Base-by-base conservation (phyloP, 2,888 invertebrate genomes). In the Phengaris alcon region DNA sequence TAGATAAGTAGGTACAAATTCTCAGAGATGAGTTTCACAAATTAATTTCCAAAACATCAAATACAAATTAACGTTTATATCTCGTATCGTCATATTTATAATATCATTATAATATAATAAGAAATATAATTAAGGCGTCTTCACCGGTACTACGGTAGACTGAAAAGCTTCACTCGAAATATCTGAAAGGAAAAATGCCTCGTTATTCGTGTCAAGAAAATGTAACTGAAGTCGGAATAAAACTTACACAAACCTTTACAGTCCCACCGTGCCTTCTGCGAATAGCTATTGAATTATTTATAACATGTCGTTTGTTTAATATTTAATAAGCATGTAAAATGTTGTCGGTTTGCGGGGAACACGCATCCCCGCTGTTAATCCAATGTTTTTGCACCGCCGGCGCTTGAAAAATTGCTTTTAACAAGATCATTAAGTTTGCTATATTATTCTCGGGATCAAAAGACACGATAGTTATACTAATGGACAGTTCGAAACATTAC, bases 201-300 rank as follows among this genome's bases (percentile, higher is more conserved):
- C 72, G 52, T 54, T 72, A 72, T 54, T 57, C 22, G 69, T 55
- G 48, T 68, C n/a, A 69, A 57, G 75, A 69, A 69, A 69, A 57
- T 57, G 68, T 69, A 64, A 74, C 74, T 52, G 35, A 22, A 64
- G 51, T 64, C 57, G 59, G 68, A 52, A 74, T 74, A 52, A 74
- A 64, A 74, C 74, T 74, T n/a, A 68, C 51, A 68, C 44, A 35
- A 74, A 74, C 64, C 35, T 54, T 15, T 52, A 54, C 44, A 74
- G 35, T 54, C 72, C 35, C 72, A 13, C 35, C 55, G 46, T 69
- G 48, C 55, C 44, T 69, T 69, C 68, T 44, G 44, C n/a, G 46
- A 15, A 35, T 74, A 52, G 13, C n/a, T 44, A 69, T 69, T 69
- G 15, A 75, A 74, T 74, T 68, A 74, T 74, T 68, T 74, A 74